Conservation (phyloP, 2,888 invertebrate species). For the Ophraella communa region DNA sequence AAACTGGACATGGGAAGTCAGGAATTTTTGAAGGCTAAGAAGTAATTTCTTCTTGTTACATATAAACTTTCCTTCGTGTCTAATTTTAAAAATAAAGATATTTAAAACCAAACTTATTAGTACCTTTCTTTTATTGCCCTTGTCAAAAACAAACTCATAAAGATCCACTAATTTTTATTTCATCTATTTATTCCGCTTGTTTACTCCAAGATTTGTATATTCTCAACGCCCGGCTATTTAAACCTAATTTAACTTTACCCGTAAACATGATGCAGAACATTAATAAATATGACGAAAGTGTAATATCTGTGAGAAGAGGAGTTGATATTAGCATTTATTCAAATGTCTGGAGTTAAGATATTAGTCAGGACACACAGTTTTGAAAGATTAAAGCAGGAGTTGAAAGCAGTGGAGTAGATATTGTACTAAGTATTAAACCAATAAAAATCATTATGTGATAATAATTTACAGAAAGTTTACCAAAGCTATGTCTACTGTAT, state of each 20-base stretch:
- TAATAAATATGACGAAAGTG: slow-evolving; percentile 41
- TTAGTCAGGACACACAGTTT: slow-evolving; percentile 50
- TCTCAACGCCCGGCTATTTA: slow-evolving; percentile 7
- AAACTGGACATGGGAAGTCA: no score
- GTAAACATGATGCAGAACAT: slow-evolving; percentile 35
- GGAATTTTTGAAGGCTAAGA: no score
- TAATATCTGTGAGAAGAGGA: slow-evolving; percentile 35
- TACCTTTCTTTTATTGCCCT: no score
- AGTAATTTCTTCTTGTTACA: no score
- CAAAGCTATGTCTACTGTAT: not conserved
- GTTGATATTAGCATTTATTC: slow-evolving; percentile 55
- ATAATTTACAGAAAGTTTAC: not conserved
- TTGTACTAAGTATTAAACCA: no score
- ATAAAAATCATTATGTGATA: not conserved
- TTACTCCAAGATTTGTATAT: not conserved
- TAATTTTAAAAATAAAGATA: no score
- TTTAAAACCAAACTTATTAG: no score
- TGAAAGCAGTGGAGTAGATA: not conserved
- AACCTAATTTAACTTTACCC: slow-evolving; percentile 36
- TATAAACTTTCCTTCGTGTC: no score
- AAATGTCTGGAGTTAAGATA: slow-evolving; percentile 58
- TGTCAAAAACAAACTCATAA: not conserved
- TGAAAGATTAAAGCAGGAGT: slow-evolving; percentile 27
- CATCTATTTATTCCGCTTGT: not conserved
- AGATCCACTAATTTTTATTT: not conserved